Percentiles rank a stretch among this genome's conserved stretches.
phyloP scores from a whole-genome alignment of 2,797 vertebrate species.

The Sebastes hubbsi region DNA sequence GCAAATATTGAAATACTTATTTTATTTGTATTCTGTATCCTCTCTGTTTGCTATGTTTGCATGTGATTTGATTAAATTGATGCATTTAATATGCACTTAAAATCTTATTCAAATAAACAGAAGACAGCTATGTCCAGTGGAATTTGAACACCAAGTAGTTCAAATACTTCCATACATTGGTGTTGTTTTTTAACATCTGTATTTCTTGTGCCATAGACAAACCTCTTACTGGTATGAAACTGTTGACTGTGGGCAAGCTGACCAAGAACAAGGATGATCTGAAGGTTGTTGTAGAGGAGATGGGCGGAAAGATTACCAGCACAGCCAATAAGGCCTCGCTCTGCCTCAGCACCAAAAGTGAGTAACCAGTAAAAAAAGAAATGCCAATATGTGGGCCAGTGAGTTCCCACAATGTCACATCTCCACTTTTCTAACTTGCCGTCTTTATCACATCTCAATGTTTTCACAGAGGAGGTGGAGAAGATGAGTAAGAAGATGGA shows the following conservation, averaged over 20 bases:
- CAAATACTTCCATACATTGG: background rate
- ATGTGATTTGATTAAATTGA: background rate
- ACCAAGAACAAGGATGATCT: slow-evolving; percentile 93
- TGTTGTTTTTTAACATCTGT: background rate
- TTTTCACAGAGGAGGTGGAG: slow-evolving; percentile 91
- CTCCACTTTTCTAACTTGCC: background rate
- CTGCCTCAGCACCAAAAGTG: slow-evolving; percentile 94
- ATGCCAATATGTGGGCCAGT: background rate
- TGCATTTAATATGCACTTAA: background rate
- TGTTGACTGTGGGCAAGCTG: slow-evolving; percentile 91
- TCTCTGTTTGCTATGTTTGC: background rate
- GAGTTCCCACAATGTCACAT: background rate
- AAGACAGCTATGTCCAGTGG: background rate
- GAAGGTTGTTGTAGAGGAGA: slow-evolving; percentile 88
- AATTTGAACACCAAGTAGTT: background rate
- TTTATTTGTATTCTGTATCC: background rate
- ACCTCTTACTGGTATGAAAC: slow-evolving; percentile 90
- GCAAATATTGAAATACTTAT: background rate
- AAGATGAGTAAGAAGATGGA: slow-evolving; percentile 99
- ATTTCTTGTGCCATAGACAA: slow-evolving; percentile 81
- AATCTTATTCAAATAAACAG: background rate
- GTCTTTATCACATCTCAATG: background rate
- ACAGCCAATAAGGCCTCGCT: slow-evolving; percentile 89
- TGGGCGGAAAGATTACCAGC: slow-evolving; percentile 92
- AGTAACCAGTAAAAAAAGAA: slow-evolving; percentile 56